phyloP scores from a whole-genome alignment of 2,888 invertebrate genomes.

The Drosophila eohydei region DNA sequence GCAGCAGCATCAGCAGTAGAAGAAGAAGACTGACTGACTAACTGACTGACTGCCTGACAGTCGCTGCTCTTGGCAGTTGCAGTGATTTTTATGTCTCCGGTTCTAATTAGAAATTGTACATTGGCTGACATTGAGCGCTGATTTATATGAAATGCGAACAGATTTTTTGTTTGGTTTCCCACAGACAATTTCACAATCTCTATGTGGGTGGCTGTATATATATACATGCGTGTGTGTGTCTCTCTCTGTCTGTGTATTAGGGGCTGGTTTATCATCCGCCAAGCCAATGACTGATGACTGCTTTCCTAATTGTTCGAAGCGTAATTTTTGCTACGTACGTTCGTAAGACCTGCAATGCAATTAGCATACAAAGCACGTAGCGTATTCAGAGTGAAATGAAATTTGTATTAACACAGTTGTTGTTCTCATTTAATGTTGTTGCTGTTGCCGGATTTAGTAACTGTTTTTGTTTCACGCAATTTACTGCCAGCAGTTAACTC shows the following conservation, averaged over 20 bases:
- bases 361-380: constrained; percentile 76
- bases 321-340: constrained; percentile 27
- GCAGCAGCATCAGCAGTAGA: background rate
- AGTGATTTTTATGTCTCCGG: constrained; percentile 74
- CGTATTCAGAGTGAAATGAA: constrained; percentile 59
- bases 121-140: constrained; percentile 73
- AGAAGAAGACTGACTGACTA: background rate
- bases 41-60: constrained; percentile 10
- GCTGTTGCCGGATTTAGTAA: constrained; percentile 30
- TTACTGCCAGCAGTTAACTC: constrained; percentile 20
- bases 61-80: constrained; percentile 40
- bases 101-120: constrained; percentile 73
- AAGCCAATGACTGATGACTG: constrained; percentile 60
- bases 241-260: constrained; percentile 6
- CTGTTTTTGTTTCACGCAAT: constrained; percentile 18
- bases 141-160: constrained; percentile 66
- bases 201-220: background rate
- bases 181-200: constrained; percentile 47
- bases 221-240: background rate
- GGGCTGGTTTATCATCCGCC: constrained; percentile 34
- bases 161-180: constrained; percentile 54
- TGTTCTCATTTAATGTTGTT: constrained; percentile 20
- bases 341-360: constrained; percentile 47
- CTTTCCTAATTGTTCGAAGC: constrained; percentile 59
- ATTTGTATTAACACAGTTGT: constrained; percentile 61